A percentile compares a stretch with the other conserved stretches of the same genome.
phyloP scores from a whole-genome alignment of 1,140 invertebrate species.

The Reticulitermes speratus region DNA sequence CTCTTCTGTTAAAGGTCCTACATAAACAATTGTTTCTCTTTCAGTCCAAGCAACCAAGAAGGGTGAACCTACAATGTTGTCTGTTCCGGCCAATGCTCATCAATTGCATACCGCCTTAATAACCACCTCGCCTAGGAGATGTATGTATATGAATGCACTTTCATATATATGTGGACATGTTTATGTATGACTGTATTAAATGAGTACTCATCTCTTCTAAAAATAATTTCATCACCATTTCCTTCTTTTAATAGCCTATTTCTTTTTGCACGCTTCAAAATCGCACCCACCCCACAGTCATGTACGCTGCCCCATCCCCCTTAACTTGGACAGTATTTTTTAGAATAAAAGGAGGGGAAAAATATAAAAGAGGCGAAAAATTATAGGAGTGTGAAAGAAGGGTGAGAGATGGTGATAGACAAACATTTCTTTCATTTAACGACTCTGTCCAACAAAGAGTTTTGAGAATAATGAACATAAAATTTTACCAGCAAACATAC shows the following conservation, averaged over 20 bases:
- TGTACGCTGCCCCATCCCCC: not conserved
- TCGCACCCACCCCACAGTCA: not conserved
- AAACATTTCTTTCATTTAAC: too few relatives aligned
- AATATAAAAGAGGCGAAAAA: not conserved
- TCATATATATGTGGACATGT: not conserved
- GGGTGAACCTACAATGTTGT: not conserved
- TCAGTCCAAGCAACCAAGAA: not conserved
- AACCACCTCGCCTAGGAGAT: not conserved
- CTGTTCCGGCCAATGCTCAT: not conserved
- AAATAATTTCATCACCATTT: not conserved
- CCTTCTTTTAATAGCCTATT: not conserved
- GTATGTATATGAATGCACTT: not conserved
- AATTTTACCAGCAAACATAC: too few relatives aligned
- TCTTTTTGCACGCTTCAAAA: not conserved
- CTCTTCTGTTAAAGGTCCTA: conserved; percentile 5
- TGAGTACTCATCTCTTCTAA: not conserved
- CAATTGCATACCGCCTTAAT: not conserved
- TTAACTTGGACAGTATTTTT: not conserved
- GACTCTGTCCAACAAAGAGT: too few relatives aligned
- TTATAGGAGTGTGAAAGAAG: not conserved
- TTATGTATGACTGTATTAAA: not conserved
- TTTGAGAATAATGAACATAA: too few relatives aligned
- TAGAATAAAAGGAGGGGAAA: not conserved
- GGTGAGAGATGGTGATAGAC: too few relatives aligned
- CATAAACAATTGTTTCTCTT: not conserved